Evolutionary conservation across 2,797 vertebrate genomes (phyloP), one percentile per base, ranked within the genome.

Genomic region (Antennarius maculatus): DNA sequence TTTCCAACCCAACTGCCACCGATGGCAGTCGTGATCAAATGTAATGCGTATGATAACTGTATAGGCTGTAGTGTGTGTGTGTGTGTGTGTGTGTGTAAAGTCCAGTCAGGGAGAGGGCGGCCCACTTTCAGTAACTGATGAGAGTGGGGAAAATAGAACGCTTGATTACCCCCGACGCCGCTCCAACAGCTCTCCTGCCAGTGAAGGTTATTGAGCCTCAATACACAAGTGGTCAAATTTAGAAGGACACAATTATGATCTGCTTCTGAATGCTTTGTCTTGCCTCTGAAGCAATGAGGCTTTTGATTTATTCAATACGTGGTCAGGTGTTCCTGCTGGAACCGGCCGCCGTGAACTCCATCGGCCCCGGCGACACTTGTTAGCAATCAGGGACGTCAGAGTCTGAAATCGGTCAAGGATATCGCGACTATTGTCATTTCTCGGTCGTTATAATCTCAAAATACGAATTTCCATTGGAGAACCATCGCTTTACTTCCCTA

Each of bases 161-260:
- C 87, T 86, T 93, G 89, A 93, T 92, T 93, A 92, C 92, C 92
- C 90, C 82, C 66, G 89, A 91, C 90, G 83, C 85, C 63, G 75
- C 87, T 86, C 69, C 64, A 80, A 81, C 76, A 31, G 46, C 54
- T 78, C 86, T 86, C 68, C 86, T 82, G 77, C 78, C 83, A 77
- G 73, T 88, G 86, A 91, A 91, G 92, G 90, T 92, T 87, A 91
- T 70, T 74, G 71, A 79, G 86, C 61, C 81, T 77, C 69, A 64
- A 58, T 74, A 71, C 77, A 50, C 68, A 16, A 79, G 74, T 83
- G 86, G 88, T 88, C 86, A 80, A 81, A 91, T 88, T 84, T 87
- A 88, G 85, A 85, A 81, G 85, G 81, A 84, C 71, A 61, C 70
- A 41, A 76, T 86, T 76, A 78, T 70, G 79, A 84, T 85, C 80